These are phyloP conservation scores for Tortrix viridana DNA, from an alignment of 2,888 invertebrate species.

Conservation along the genomic window DNA sequence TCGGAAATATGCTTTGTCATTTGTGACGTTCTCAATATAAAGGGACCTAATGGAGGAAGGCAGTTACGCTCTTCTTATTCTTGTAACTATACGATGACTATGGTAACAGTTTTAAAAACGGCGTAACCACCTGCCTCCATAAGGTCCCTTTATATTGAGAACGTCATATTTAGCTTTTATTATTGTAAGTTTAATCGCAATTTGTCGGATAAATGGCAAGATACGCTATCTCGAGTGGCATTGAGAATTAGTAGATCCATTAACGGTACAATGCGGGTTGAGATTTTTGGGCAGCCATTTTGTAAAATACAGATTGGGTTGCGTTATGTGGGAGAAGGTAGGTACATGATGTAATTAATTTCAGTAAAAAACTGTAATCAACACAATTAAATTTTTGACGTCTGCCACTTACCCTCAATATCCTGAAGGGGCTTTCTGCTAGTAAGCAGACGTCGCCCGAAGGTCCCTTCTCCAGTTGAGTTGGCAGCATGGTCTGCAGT, in stretches of 20 bases:
- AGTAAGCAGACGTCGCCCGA: conserved; percentile 88
- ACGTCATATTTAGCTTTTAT: conserved; percentile 20
- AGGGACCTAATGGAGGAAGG: too few species aligned
- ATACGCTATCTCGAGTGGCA: conserved; percentile 47
- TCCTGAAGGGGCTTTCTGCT: conserved; percentile 89
- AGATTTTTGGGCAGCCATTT: background rate
- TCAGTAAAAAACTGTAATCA: too few species aligned
- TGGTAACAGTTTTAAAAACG: too few species aligned
- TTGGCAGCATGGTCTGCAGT: conserved; percentile 84
- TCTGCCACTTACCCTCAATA: conserved; percentile 87
- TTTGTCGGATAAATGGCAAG: conserved; percentile 34
- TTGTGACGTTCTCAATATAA: too few species aligned
- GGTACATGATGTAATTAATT: too few species aligned
- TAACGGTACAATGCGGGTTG: conserved; percentile 33
- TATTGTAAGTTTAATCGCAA: conserved; percentile 15
- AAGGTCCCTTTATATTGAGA: too few species aligned
- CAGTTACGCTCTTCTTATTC: too few species aligned
- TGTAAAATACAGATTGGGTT: background rate
- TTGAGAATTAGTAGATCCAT: conserved; percentile 40
- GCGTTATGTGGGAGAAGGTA: too few species aligned
- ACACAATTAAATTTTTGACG: too few species aligned
- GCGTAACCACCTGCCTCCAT: too few species aligned
- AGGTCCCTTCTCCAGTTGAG: conserved; percentile 51
- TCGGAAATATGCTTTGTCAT: too few species aligned
- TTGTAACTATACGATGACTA: too few species aligned